These are phyloP conservation scores for Diplodus puntazzo DNA, from an alignment of 2,797 vertebrate species.

Conservation along the genomic window DNA sequence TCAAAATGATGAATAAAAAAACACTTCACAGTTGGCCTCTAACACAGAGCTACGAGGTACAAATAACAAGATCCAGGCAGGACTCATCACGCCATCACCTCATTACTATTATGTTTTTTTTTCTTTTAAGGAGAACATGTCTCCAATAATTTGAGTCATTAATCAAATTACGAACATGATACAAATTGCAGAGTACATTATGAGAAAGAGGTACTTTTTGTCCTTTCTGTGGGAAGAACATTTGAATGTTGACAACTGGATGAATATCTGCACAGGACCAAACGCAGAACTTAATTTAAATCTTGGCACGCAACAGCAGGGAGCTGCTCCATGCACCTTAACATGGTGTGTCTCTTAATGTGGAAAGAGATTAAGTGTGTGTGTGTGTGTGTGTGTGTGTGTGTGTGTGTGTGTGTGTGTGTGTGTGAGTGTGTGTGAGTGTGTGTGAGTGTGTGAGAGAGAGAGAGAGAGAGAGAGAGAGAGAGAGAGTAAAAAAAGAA, in stretches of 20 bases:
- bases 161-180: not conserved
- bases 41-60: not conserved
- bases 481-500: not conserved
- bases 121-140: not conserved
- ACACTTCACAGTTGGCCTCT: not conserved
- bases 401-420: too few relatives aligned
- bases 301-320: slow-evolving; percentile 21
- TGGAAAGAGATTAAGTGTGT: slow-evolving; percentile 17
- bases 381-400: too few relatives aligned
- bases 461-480: too few relatives aligned
- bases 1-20: not conserved
- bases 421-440: not conserved
- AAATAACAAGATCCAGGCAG: not conserved
- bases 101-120: not conserved
- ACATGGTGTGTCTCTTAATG: slow-evolving; percentile 15
- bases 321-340: slow-evolving; percentile 8
- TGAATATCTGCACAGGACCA: slow-evolving; percentile 32
- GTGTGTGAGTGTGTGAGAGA: too few relatives aligned
- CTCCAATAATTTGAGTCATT: not conserved
- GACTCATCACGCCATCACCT: not conserved
- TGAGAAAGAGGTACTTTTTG: not conserved
- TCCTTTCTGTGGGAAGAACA: not conserved
- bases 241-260: slow-evolving; percentile 26
- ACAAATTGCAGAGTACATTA: not conserved
- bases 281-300: slow-evolving; percentile 53